These are phyloP conservation scores for Galagoides demidoff DNA, from an alignment of 2,797 vertebrate genomes.

Conservation along the genomic window DNA sequence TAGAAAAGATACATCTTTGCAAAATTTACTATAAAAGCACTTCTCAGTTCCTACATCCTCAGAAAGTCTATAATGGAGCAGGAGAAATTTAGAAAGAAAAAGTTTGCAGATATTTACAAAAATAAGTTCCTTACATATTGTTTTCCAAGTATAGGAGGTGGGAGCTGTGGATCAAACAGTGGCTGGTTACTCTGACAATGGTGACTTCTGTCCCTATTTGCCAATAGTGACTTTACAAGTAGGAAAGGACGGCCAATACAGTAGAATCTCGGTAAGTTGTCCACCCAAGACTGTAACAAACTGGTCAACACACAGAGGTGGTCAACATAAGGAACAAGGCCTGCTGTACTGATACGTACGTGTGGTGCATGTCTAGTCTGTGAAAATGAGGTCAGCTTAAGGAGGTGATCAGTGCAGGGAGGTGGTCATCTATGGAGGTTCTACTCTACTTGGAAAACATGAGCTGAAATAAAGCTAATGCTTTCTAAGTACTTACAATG, in stretches of 20 bases:
- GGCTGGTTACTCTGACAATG: not conserved
- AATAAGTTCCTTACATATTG: not conserved
- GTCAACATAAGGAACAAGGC: too few relatives aligned
- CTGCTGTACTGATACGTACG: too few relatives aligned
- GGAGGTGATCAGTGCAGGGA: too few relatives aligned
- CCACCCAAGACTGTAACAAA: too few relatives aligned
- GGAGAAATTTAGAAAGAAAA: not conserved
- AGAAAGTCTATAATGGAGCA: not conserved
- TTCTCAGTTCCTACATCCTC: not conserved
- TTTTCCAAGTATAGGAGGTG: not conserved
- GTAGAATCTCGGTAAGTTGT: too few relatives aligned
- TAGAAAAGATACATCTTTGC: not conserved
- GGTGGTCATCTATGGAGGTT: too few relatives aligned
- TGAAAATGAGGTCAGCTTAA: too few relatives aligned
- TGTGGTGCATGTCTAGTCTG: too few relatives aligned
- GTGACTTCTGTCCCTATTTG: not conserved
- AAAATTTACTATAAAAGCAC: conserved; percentile 4
- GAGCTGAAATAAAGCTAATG: not conserved
- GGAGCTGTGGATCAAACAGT: not conserved
- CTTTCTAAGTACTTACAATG: not conserved
- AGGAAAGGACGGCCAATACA: not conserved
- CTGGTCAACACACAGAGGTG: too few relatives aligned
- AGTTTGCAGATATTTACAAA: conserved; percentile 23
- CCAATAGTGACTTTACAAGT: not conserved
- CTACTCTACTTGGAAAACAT: not conserved